A percentile compares a stretch with the other conserved stretches of the same genome.
Conservation (phyloP, 2,888 invertebrate species). For the Gortyna flavago region DNA sequence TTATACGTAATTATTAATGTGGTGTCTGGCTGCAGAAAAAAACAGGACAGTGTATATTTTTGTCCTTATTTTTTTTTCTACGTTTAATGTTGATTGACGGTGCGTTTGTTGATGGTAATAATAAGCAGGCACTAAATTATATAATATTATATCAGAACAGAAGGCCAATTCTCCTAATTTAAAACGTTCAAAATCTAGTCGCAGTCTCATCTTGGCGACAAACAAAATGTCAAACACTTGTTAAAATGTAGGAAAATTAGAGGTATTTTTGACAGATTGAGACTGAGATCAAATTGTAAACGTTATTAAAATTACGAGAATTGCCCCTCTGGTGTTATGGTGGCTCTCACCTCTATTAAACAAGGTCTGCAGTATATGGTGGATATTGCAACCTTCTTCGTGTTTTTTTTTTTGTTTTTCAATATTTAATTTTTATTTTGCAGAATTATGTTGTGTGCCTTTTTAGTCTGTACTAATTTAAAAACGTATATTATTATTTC, state of each 20-base stretch:
- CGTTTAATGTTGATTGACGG: not conserved
- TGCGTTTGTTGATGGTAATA: not conserved
- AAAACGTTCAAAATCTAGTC: too few species aligned
- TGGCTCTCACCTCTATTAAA: too few species aligned
- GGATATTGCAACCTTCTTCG: not conserved
- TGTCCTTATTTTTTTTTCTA: not conserved
- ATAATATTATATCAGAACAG: too few species aligned
- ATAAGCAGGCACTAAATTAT: not conserved
- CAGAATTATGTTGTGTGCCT: not conserved
- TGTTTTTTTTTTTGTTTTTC: not conserved
- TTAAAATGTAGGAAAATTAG: too few species aligned
- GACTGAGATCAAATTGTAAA: too few species aligned
- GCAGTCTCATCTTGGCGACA: too few species aligned
- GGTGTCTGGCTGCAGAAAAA: slow-evolving; percentile 39
- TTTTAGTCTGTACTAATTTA: not conserved
- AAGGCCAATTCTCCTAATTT: too few species aligned
- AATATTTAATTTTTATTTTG: not conserved
- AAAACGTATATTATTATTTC: not conserved
- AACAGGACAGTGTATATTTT: not conserved
- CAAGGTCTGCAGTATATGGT: too few species aligned
- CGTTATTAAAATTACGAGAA: too few species aligned
- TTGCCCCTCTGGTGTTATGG: too few species aligned
- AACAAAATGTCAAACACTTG: too few species aligned
- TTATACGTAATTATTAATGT: slow-evolving; percentile 62
- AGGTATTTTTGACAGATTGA: too few species aligned